Evolutionary conservation across 2,888 invertebrate species (phyloP).

Genomic region (Phrixothrix hirtus): DNA sequence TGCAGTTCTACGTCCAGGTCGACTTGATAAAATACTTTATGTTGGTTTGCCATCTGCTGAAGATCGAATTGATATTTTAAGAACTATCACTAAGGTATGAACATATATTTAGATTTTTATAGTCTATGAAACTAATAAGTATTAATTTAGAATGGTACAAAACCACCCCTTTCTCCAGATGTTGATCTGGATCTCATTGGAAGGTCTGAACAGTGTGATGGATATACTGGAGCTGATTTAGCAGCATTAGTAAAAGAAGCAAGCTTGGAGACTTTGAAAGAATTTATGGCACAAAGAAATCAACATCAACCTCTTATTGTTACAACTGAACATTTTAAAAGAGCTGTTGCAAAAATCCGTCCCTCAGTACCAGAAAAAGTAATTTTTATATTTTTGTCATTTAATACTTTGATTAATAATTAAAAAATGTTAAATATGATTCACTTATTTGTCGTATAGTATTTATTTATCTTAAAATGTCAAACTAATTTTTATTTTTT

Average conservation of each 20-base stretch:
- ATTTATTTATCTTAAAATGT: no score
- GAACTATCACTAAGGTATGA: conserved; percentile 81
- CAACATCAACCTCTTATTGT: conserved; percentile 60
- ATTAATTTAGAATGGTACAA: conserved; percentile 71
- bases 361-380: conserved; percentile 85
- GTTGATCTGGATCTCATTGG: conserved; percentile 76
- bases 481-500: conserved; percentile 1
- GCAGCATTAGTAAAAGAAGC: conserved; percentile 89
- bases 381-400: conserved; percentile 31
- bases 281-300: conserved; percentile 66
- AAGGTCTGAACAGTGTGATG: conserved; percentile 66
- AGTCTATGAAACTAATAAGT: neutral
- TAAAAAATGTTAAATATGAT: neutral
- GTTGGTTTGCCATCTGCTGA: conserved; percentile 81
- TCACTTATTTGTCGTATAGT: neutral
- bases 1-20: conserved; percentile 86
- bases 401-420: neutral
- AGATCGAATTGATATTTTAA: conserved; percentile 86
- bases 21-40: conserved; percentile 87
- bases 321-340: conserved; percentile 71
- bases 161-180: conserved; percentile 74
- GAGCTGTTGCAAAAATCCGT: conserved; percentile 76
- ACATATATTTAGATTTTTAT: conserved; percentile 2
- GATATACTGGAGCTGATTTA: conserved; percentile 93
- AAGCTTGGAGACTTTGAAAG: conserved; percentile 77